Conservation (phyloP, 2,113 vertebrate genomes). For the Caracal caracal region DNA sequence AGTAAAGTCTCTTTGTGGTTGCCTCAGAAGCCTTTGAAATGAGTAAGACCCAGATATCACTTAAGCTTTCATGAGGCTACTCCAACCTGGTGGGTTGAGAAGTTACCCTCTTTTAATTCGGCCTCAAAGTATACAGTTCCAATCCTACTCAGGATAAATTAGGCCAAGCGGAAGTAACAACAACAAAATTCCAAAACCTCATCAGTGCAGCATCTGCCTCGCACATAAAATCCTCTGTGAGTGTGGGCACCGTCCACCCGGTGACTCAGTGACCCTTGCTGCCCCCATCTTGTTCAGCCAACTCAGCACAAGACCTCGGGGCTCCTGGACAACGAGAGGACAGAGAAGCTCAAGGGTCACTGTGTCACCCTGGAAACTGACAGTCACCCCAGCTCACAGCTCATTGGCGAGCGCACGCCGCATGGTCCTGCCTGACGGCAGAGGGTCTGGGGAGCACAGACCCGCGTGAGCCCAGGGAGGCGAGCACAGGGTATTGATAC, state of each 20-base stretch:
- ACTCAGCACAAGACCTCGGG: not conserved
- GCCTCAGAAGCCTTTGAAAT: not conserved
- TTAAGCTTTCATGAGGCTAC: not conserved
- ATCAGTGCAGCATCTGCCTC: not conserved
- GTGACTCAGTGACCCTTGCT: not conserved
- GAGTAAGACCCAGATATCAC: not conserved
- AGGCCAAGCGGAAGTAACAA: not conserved
- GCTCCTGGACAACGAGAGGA: not conserved
- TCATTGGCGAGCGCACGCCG: not conserved
- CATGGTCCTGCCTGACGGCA: not conserved
- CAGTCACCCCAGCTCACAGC: not conserved
- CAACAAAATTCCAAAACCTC: not conserved
- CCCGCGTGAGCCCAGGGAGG: not conserved
- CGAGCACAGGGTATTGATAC: no score
- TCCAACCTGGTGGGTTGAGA: not conserved
- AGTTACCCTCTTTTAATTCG: not conserved
- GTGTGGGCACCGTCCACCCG: not conserved
- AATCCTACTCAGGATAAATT: not conserved
- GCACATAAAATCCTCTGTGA: not conserved
- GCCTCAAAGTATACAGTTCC: not conserved
- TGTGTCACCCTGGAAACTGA: not conserved
- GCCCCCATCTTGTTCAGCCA: not conserved
- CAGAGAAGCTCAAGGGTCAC: not conserved
- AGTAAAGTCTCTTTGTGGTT: not conserved
- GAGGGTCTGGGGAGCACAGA: accelerated